phyloP scores from a whole-genome alignment of 1,140 invertebrate genomes.

The Cheumatopsyche charites region DNA sequence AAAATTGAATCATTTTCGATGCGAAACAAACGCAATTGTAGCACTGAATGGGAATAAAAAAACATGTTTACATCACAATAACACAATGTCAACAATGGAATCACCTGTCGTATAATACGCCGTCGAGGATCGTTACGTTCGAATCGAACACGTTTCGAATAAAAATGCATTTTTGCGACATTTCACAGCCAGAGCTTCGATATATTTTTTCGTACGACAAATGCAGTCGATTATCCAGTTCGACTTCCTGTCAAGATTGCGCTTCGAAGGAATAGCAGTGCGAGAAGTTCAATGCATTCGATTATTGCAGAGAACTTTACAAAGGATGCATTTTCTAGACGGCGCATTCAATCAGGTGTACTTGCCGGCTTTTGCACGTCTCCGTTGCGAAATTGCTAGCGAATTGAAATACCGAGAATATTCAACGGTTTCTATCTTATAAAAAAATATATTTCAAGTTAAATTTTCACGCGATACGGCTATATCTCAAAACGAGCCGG shows the following conservation, averaged over 20 bases:
- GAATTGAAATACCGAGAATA: no score
- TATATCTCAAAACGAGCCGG: neutral
- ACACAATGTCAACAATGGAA: neutral
- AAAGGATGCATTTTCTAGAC: constrained; percentile 2
- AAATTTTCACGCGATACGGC: no score
- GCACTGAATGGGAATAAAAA: neutral
- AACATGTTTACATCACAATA: neutral
- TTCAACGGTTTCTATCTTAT: no score
- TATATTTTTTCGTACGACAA: neutral
- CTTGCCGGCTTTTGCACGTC: no score
- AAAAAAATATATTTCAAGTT: no score
- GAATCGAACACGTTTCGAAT: no score
- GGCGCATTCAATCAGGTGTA: neutral
- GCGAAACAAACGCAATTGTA: neutral
- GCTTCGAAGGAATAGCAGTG: neutral
- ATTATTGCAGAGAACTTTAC: constrained; percentile 2
- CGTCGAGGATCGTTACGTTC: no score
- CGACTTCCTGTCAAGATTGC: neutral
- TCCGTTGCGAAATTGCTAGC: no score
- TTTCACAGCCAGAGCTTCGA: no score
- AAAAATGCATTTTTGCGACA: no score
- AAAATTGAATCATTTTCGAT: constrained; percentile 5
- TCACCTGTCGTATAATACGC: no score
- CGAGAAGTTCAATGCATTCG: constrained; percentile 3
- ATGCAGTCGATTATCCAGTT: neutral